Percentiles rank a stretch among this genome's conserved stretches.
Evolutionary conservation across 1,140 invertebrate genomes (phyloP).

Genomic region (Neotoxoptera formosana): DNA sequence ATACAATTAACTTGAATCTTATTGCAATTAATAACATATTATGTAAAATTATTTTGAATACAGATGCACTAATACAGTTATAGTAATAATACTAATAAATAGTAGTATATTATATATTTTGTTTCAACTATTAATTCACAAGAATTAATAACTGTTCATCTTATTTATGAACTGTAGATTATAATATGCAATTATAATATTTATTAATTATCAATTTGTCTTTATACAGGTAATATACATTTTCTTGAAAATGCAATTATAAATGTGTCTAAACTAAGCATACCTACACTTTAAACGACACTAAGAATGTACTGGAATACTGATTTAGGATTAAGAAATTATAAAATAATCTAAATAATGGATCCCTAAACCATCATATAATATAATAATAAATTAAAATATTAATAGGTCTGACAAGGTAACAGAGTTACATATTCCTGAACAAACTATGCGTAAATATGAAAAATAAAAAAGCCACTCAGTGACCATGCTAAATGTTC

Average conservation of each 20-base stretch:
- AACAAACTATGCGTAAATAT: too few relatives aligned
- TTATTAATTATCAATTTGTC: background rate
- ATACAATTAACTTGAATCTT: too few relatives aligned
- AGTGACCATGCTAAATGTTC: too few relatives aligned
- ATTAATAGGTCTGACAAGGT: background rate
- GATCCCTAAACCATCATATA: background rate
- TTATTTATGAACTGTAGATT: background rate
- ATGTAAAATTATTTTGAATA: background rate
- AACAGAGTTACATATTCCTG: background rate
- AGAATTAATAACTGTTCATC: background rate
- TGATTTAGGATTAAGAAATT: constrained; percentile 1
- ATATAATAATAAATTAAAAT: background rate
- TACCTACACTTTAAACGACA: background rate
- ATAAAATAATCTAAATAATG: background rate
- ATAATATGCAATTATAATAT: background rate
- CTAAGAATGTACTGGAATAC: background rate
- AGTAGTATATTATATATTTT: too few relatives aligned
- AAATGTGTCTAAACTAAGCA: background rate
- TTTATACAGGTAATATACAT: background rate
- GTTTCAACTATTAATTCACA: background rate
- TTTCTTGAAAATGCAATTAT: background rate
- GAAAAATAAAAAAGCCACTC: too few relatives aligned
- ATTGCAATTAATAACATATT: background rate
- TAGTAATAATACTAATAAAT: background rate
- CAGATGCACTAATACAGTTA: background rate